These are phyloP conservation scores for Rhagonycha lutea DNA, from an alignment of 2,888 invertebrate genomes.

Conservation along the genomic window DNA sequence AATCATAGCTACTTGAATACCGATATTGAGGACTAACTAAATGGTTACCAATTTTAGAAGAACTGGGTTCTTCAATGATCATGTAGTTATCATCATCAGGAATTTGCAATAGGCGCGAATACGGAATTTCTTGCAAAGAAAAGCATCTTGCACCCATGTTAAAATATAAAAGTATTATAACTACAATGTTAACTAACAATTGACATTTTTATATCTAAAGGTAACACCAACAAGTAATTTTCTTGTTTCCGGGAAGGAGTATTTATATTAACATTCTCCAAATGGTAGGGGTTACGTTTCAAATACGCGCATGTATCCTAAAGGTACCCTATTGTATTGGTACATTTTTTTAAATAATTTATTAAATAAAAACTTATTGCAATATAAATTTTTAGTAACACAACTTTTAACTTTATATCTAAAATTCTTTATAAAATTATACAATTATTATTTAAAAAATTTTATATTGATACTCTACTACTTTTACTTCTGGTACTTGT, in stretches of 20 bases:
- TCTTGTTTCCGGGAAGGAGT: constrained; percentile 33
- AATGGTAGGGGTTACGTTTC: constrained; percentile 26
- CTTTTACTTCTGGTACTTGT: no score
- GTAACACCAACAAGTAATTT: constrained; percentile 28
- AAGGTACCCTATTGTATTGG: neutral
- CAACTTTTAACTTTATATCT: neutral
- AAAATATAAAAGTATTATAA: neutral
- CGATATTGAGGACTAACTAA: constrained; percentile 43
- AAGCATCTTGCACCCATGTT: constrained; percentile 53
- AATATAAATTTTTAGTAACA: neutral
- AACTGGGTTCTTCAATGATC: constrained; percentile 52
- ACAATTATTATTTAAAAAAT: no score
- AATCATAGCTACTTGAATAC: constrained; percentile 50
- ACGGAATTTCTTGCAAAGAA: constrained; percentile 52
- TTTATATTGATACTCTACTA: no score
- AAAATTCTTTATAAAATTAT: no score
- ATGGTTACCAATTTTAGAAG: constrained; percentile 47
- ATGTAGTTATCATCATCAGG: constrained; percentile 53
- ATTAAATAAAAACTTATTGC: neutral
- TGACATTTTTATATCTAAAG: constrained; percentile 21
- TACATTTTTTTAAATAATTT: neutral
- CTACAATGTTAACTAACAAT: neutral
- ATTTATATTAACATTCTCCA: constrained; percentile 31
- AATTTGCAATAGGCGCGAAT: constrained; percentile 52
- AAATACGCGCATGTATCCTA: constrained; percentile 25